phyloP scores from a whole-genome alignment of 2,888 invertebrate genomes.

The Cryptocephalus moraei region DNA sequence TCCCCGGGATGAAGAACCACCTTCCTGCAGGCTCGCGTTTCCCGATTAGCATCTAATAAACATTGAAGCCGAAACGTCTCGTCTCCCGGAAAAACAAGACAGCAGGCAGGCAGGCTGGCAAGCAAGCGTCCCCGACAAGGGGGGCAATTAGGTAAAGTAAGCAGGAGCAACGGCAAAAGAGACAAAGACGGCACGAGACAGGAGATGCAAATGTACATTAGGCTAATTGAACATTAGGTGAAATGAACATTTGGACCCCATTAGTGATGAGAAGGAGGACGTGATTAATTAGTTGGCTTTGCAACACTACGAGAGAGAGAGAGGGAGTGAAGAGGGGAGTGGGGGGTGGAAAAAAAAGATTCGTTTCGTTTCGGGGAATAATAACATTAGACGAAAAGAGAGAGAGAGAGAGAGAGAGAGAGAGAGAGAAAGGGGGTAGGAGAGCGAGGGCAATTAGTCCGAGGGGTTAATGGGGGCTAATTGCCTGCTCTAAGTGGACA shows the following conservation, averaged over 20 bases:
- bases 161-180: slow-evolving; percentile 13
- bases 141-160: slow-evolving; percentile 39
- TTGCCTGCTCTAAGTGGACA: not conserved
- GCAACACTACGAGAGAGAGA: slow-evolving; percentile 22
- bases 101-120: too few species aligned
- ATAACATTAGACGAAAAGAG: slow-evolving; percentile 17
- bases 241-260: slow-evolving; percentile 41
- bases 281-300: slow-evolving; percentile 37
- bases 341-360: too few species aligned
- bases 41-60: too few species aligned
- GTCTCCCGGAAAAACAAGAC: too few species aligned
- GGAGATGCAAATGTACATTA: slow-evolving; percentile 42
- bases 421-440: too few species aligned
- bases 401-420: too few species aligned
- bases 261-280: slow-evolving; percentile 36
- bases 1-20: too few species aligned
- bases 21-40: too few species aligned
- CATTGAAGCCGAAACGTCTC: too few species aligned
- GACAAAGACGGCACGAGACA: slow-evolving; percentile 32
- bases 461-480: not conserved
- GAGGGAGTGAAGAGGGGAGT: too few species aligned
- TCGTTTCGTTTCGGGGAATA: slow-evolving; percentile 27
- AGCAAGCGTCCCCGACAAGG: slow-evolving; percentile 18
- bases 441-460: not conserved
- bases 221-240: slow-evolving; percentile 44